Evolutionary conservation across 92 coral and sea anemone species (phyloP).

Genomic region (Scolanthus callimorphus): DNA sequence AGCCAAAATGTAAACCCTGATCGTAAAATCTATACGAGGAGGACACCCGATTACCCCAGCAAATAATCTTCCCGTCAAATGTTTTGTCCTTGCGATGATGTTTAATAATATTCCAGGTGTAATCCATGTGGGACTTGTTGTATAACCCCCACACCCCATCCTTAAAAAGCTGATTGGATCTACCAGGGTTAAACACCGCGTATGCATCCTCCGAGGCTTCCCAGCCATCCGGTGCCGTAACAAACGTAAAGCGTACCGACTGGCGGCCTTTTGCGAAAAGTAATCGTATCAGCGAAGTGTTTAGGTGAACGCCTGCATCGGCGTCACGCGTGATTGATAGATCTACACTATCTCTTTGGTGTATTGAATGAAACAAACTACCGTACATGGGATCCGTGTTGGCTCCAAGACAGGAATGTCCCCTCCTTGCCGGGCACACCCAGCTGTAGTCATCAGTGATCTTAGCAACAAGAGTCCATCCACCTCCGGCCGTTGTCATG

Average conservation of each 20-base stretch:
- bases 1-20: conserved; percentile 94
- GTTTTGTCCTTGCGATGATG: conserved; percentile 66
- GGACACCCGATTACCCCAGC: conserved; percentile 87
- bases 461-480: conserved; percentile 97
- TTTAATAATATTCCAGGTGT: conserved; percentile 91
- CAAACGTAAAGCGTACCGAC: conserved; percentile 86
- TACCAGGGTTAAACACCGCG: conserved; percentile 83
- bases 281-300: conserved; percentile 77
- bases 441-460: conserved; percentile 94
- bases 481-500: conserved; percentile 97
- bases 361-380: conserved; percentile 81
- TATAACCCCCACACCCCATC: conserved; percentile 78
- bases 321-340: conserved; percentile 65
- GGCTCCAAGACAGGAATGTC: conserved; percentile 66
- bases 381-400: conserved; percentile 72
- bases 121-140: conserved; percentile 72
- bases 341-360: conserved; percentile 88
- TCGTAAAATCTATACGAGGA: conserved; percentile 85
- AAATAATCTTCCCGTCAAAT: conserved; percentile 76
- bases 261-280: conserved; percentile 86
- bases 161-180: conserved; percentile 70
- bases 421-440: conserved; percentile 91
- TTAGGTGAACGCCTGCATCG: conserved; percentile 91
- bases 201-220: conserved; percentile 92
- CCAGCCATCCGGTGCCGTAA: conserved; percentile 79